These are phyloP conservation scores for Crotalus viridis DNA, from an alignment of 2,113 vertebrate genomes.

Conservation along the genomic window DNA sequence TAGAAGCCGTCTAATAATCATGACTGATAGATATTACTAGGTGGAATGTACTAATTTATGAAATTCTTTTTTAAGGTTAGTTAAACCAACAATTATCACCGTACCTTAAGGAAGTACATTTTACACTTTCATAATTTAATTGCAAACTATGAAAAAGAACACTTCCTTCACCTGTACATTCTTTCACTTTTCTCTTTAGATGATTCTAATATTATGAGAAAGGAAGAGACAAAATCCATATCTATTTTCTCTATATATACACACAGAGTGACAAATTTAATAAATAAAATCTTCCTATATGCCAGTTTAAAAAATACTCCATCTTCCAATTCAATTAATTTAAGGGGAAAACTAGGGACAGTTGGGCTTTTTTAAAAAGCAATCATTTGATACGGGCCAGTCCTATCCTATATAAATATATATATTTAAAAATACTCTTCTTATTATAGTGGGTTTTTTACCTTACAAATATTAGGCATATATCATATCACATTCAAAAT, in stretches of 20 bases:
- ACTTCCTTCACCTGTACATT: background rate
- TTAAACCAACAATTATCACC: background rate
- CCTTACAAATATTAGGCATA: background rate
- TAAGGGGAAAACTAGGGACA: background rate
- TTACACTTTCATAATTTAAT: background rate
- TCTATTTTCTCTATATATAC: background rate
- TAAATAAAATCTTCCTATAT: background rate
- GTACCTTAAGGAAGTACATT: background rate
- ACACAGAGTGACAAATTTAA: background rate
- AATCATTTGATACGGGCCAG: background rate
- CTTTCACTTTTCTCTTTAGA: background rate
- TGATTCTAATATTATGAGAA: background rate
- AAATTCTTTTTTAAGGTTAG: background rate
- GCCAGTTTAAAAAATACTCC: background rate
- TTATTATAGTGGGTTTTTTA: background rate
- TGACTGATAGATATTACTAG: background rate
- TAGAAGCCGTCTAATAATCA: background rate
- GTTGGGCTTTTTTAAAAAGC: background rate
- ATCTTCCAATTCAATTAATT: background rate
- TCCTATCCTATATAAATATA: background rate
- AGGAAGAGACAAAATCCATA: background rate
- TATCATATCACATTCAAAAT: background rate
- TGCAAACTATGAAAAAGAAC: background rate
- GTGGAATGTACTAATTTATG: background rate
- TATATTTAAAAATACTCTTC: background rate